Percentiles rank a stretch among this genome's conserved stretches.
phyloP scores from a whole-genome alignment of 1,140 invertebrate genomes.

The Hylaeus anthracinus region DNA sequence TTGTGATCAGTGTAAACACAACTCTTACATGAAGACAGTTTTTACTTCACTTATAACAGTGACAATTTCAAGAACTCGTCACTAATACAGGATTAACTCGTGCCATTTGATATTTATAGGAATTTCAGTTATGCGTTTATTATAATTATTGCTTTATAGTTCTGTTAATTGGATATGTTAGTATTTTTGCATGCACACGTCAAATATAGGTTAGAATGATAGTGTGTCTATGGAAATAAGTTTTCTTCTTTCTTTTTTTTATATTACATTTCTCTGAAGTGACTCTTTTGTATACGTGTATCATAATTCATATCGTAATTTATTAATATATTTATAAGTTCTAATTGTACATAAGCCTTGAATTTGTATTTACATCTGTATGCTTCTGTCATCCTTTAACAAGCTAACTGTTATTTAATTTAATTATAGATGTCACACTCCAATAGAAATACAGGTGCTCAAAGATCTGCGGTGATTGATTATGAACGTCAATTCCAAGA shows the following conservation, averaged over 20 bases:
- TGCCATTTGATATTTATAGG: background rate
- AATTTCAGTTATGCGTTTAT: background rate
- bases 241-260: background rate
- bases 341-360: background rate
- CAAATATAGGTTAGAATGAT: slow-evolving; percentile 40
- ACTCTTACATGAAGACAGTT: background rate
- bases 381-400: background rate
- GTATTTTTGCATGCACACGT: background rate
- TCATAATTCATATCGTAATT: background rate
- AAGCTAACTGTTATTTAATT: slow-evolving; percentile 20
- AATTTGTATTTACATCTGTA: background rate
- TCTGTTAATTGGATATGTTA: background rate
- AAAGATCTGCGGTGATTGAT: slow-evolving; percentile 80
- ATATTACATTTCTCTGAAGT: background rate
- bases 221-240: background rate
- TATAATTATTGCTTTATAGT: background rate
- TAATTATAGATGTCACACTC: slow-evolving; percentile 79
- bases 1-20: background rate
- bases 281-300: background rate
- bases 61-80: background rate
- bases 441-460: slow-evolving; percentile 69
- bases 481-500: slow-evolving; percentile 92
- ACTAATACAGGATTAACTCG: background rate
- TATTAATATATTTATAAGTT: background rate
- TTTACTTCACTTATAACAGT: background rate